Base-by-base conservation (phyloP, 2,888 invertebrate genomes). In the Dendrolimus pini region DNA sequence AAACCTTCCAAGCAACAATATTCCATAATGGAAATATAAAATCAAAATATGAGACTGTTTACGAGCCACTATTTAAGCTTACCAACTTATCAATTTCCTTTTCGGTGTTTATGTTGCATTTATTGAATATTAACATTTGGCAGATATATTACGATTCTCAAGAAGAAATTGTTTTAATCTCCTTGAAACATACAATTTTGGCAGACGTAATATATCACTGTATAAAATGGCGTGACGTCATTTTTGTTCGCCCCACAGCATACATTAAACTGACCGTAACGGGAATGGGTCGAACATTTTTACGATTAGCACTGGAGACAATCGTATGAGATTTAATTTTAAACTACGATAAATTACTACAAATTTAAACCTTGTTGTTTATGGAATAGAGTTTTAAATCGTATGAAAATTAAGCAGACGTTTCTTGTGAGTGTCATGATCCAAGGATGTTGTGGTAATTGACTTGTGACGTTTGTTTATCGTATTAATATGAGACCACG, bases 241-340 rank as follows among this genome's bases (percentile, higher is more conserved):
- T 30, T 30, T 30, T 30, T 30, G 6, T 30, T 30, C 30, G 6
- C 3, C 30, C 30, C 3, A 30, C 62, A 62, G 61, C 55, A 57
- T 61, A 56, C 63, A 72, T 65, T 62, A 66, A 64, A 66, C 65
- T 60, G 62, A 60, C 68, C 65, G 55, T 70, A 73, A 73, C 71
- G 69, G 64, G 74, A 77, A 71, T 71, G 71, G 67, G 72, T 71
- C 67, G 77, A 78, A 75, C 75, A 80, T 80, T 80, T 81, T 82
- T 80, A 84, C 79, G 82, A 82, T 83, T 79, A 80, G 70, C 74
- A 62, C 65, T 67, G 67, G 77, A 80, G 75, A 77, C 77, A 78
- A 78, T 77, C 74, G 67, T 66, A 64, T 71, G 74, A 61, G 72
- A 80, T 82, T 83, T 82, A 82, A 78, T 74, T 82, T 78, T 79